Base-by-base conservation (phyloP, 2,797 vertebrate species). In the Siniperca undulata region DNA sequence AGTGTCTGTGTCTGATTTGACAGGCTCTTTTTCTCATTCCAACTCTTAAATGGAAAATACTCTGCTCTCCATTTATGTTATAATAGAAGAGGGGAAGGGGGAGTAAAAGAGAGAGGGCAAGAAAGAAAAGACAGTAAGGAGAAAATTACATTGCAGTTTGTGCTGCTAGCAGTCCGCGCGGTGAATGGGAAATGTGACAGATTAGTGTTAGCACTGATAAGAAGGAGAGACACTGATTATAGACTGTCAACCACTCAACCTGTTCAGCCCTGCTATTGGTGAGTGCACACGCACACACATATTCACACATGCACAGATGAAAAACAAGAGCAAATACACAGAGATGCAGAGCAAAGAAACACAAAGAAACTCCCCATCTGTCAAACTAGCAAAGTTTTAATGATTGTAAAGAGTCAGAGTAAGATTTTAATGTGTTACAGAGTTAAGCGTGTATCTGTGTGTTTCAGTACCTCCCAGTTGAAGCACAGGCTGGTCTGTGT, bases 401-500 rank as follows among this genome's bases (percentile, higher is more conserved):
- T 46, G 66, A 70, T 16, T 44, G 67, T 44, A 46, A 76, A 83
- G 13, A n/a, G 70, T 46, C 24, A 50, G 55, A 77, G 40, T 17
- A 22, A 27, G 30, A 64, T 30, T 68, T 68, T 14, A 66, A 50
- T 40, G 38, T 56, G 85, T 60, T 50, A 6, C 20, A 61, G 13
- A 70, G 17, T 27, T 44, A 40, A 30, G 36, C 19, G 36, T 72
- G 36, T 24, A 20, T 66, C 10, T 65, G 62, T 74, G 55, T 67
- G 55, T 74, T 58, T 72, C 60, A 38, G 36, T 92, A 95, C 98
- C 98, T 97, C 96, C 98, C 98, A 99, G 80, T 93, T 96, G 58
- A 99, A 93, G 91, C 93, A 92, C 70, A 99, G 94, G 90, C 97
- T 98, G 87, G 97, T 99, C 94, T 98, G 97, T 3, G 97, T 97